Evolutionary conservation across 2,888 invertebrate genomes (phyloP).

Genomic region (Eristalis tenax): DNA sequence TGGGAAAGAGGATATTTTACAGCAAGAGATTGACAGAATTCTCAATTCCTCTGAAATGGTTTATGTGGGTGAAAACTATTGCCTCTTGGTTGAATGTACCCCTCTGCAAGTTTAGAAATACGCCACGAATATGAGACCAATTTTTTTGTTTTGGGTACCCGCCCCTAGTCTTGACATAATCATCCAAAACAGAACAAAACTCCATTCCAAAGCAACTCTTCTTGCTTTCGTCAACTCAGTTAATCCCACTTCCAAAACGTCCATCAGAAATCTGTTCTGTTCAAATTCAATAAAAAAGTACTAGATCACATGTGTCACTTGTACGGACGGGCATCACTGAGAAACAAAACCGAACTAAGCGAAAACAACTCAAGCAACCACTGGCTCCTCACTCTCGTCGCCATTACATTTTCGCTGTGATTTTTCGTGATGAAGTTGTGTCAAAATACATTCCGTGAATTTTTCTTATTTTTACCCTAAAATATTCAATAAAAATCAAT

Average conservation of each 20-base stretch:
- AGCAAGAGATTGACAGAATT: not conserved
- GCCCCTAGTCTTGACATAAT: no score
- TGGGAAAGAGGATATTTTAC: no score
- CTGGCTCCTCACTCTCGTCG: slow-evolving; percentile 50
- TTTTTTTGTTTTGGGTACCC: no score
- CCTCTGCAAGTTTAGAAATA: no score
- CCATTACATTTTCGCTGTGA: slow-evolving; percentile 71
- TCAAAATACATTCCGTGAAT: slow-evolving; percentile 68
- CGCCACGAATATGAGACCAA: no score
- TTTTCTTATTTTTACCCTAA: slow-evolving; percentile 46
- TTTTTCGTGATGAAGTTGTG: slow-evolving; percentile 66
- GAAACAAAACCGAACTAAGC: slow-evolving; percentile 24
- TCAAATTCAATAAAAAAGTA: slow-evolving; percentile 1
- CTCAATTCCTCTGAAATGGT: no score
- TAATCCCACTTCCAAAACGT: not conserved
- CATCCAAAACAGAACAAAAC: no score
- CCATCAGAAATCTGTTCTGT: not conserved
- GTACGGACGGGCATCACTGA: slow-evolving; percentile 27
- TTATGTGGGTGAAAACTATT: no score
- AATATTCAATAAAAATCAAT: slow-evolving; percentile 30
- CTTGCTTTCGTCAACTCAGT: no score
- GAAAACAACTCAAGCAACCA: slow-evolving; percentile 57
- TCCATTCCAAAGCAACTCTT: no score
- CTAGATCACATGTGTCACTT: not conserved
- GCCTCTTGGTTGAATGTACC: no score